These are phyloP conservation scores for Drepana arcuata DNA, from an alignment of 1,140 invertebrate genomes.

Conservation along the genomic window DNA sequence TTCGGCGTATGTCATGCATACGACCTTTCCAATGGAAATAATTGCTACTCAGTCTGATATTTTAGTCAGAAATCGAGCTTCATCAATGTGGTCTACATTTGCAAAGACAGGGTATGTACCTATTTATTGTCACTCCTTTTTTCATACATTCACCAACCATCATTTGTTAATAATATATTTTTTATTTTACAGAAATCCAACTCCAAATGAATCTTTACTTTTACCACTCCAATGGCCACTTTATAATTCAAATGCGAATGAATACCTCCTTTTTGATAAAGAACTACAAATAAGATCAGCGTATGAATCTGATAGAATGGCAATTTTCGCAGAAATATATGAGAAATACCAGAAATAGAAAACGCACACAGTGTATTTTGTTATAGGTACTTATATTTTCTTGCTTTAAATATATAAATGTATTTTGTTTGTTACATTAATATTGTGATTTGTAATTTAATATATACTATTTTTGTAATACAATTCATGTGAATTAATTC, in stretches of 20 bases:
- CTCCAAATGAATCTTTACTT: too few species aligned
- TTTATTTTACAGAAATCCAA: too few species aligned
- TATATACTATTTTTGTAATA: too few species aligned
- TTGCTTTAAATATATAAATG: too few species aligned
- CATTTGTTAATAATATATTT: too few species aligned
- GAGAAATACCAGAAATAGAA: constrained; percentile 22
- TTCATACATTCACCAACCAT: too few species aligned
- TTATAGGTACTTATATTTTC: too few species aligned
- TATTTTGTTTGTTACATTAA: too few species aligned
- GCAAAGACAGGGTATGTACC: constrained; percentile 74
- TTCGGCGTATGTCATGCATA: constrained; percentile 53
- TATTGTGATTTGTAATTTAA: too few species aligned
- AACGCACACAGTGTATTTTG: too few species aligned
- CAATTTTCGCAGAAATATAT: constrained; percentile 22
- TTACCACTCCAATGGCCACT: background rate
- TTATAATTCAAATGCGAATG: background rate
- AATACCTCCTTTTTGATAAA: constrained; percentile 13
- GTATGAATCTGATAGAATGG: constrained; percentile 22
- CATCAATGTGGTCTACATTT: constrained; percentile 73
- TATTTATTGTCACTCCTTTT: too few species aligned
- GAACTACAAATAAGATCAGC: constrained; percentile 11
- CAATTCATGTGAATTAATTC: too few species aligned
- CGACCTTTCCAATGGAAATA: constrained; percentile 20
- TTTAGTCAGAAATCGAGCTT: constrained; percentile 52
- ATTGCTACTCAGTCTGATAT: constrained; percentile 43